Conservation (phyloP, 1,140 invertebrate species). For the Pemphigus obesinymphae region DNA sequence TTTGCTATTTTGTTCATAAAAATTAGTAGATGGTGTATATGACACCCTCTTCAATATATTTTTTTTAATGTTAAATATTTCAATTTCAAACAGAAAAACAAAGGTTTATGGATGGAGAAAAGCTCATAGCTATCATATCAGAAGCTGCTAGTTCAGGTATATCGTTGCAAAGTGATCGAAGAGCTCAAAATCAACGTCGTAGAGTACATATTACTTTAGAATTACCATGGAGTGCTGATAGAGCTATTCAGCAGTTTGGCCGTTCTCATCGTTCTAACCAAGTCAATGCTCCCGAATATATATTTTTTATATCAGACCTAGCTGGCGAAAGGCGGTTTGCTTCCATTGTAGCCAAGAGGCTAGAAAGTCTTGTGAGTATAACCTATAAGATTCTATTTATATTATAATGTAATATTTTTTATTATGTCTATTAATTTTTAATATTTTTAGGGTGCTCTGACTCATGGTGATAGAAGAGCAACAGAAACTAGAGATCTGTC, state of each 20-base stretch:
- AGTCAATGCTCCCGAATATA: constrained; percentile 96
- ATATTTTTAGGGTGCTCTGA: constrained; percentile 79
- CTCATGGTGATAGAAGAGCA: constrained; percentile 95
- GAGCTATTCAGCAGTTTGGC: constrained; percentile 99
- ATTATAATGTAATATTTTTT: not conserved
- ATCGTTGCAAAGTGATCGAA: constrained; percentile 89
- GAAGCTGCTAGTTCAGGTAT: constrained; percentile 98
- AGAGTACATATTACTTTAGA: constrained; percentile 98
- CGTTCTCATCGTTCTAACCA: constrained; percentile 81
- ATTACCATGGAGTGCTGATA: constrained; percentile 97
- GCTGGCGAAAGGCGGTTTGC: constrained; percentile 96
- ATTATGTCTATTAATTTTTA: not conserved
- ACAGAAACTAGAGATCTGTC: constrained; percentile 95
- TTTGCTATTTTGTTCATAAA: no score
- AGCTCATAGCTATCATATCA: constrained; percentile 97
- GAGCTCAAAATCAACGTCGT: constrained; percentile 84
- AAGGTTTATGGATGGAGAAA: constrained; percentile 96
- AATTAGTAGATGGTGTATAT: no score
- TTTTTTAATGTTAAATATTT: constrained; percentile 3
- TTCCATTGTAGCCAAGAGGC: constrained; percentile 88
- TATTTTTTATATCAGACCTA: constrained; percentile 96
- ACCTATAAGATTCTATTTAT: no score
- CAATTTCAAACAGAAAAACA: constrained; percentile 50
- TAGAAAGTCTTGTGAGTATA: constrained; percentile 79
- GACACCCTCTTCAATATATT: no score